Evolutionary conservation across 2,888 invertebrate species (phyloP).

Genomic region (Agrotis puta): DNA sequence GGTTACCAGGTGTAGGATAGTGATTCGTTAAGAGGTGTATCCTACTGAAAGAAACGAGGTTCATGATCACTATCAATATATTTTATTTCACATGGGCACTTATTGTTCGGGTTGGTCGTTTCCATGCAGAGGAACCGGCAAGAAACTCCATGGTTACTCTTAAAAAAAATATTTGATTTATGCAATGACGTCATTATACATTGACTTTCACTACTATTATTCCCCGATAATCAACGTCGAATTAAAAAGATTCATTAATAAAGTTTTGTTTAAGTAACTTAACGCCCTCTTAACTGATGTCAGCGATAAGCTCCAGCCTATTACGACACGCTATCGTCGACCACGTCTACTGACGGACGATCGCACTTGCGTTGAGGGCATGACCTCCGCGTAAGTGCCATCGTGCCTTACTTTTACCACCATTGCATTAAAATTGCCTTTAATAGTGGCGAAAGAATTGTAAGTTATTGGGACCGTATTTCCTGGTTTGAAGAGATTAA

Average conservation of each 20-base stretch:
- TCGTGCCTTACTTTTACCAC: constrained; percentile 1
- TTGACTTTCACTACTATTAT: background rate
- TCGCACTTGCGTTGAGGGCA: constrained; percentile 1
- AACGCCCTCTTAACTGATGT: background rate
- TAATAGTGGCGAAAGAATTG: background rate
- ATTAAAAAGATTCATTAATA: background rate
- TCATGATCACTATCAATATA: too few relatives aligned
- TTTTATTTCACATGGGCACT: too few relatives aligned
- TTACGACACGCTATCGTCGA: constrained; percentile 1
- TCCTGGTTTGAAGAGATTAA: background rate
- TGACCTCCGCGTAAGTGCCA: constrained; percentile 10
- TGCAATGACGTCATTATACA: too few relatives aligned
- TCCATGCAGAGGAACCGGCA: too few relatives aligned
- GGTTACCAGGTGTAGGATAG: too few relatives aligned
- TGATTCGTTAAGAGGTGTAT: too few relatives aligned
- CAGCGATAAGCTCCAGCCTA: background rate
- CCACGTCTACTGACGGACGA: constrained; percentile 11
- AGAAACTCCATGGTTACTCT: too few relatives aligned
- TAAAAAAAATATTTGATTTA: too few relatives aligned
- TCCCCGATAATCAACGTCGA: background rate
- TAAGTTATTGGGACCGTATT: background rate
- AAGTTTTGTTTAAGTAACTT: constrained; percentile 1
- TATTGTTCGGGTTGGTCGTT: too few relatives aligned
- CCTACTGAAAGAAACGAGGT: too few relatives aligned
- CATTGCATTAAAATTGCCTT: constrained; percentile 1